phyloP scores from a whole-genome alignment of 2,113 vertebrate genomes.

The Oxyruncus cristatus region DNA sequence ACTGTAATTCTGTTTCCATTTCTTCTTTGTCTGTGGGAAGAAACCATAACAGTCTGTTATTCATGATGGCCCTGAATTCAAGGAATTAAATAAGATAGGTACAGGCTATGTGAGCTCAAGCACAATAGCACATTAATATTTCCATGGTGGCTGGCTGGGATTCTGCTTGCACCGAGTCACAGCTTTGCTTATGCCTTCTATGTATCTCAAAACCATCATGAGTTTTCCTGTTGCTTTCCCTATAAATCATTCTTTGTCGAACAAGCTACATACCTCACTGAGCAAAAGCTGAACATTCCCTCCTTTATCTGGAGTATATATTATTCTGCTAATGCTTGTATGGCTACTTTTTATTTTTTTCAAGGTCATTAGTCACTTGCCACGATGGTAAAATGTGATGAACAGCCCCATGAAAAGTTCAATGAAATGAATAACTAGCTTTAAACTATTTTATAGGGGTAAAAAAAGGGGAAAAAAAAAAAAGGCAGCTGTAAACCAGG shows the following conservation, averaged over 20 bases:
- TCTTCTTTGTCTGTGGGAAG: not conserved
- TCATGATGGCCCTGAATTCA: not conserved
- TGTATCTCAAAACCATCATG: not conserved
- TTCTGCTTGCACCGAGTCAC: not conserved
- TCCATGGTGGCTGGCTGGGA: not conserved
- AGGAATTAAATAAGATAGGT: not conserved
- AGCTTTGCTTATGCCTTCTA: not conserved
- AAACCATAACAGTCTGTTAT: not conserved
- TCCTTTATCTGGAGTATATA: conserved; percentile 40
- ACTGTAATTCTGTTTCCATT: not conserved
- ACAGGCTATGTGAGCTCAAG: not conserved
- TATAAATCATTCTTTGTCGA: conserved; percentile 24
- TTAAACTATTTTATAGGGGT: conserved; percentile 1
- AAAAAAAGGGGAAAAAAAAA: not conserved
- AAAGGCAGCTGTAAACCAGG: not conserved
- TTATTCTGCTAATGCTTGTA: conserved; percentile 37
- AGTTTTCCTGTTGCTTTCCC: conserved; percentile 28
- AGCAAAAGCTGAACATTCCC: conserved; percentile 18
- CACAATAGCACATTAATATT: not conserved
- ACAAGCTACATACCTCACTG: conserved; percentile 25
- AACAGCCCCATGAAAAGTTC: conserved; percentile 43
- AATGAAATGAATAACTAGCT: conserved; percentile 54
- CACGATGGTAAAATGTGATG: conserved; percentile 43
- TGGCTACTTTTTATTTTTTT: conserved; percentile 32
- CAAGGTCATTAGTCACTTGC: conserved; percentile 47